Evolutionary conservation across 2,888 invertebrate genomes (phyloP), one percentile per base, ranked within the genome.

Genomic region (Ophion slaviceki): DNA sequence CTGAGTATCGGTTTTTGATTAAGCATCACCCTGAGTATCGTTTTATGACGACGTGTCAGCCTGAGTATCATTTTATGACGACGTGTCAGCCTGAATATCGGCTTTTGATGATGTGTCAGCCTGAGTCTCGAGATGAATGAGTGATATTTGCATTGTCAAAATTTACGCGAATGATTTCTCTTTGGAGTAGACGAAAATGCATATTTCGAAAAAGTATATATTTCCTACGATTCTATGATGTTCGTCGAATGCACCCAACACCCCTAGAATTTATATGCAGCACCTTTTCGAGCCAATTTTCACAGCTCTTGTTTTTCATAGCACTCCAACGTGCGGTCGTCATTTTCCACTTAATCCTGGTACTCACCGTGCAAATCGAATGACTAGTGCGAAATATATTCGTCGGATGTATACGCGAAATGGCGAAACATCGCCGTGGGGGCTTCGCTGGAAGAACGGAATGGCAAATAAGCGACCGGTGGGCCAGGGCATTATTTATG

Each of bases 401-500:
- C 84, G 85, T 82, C 84, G 62, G 77, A 71, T 53, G 53, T 64
- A 86, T 64, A 64, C 74, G 81, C 74, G 75, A 84, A 87, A 75
- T 80, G 64, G 67, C 68, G 72, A 70, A 32, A 53, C 82, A 80
- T 81, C 86, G 84, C 84, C 78, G 78, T 47, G 61, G 70, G 47
- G 57, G 47, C 20, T 47, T 70, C 32, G 82, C 74, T 71, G 82
- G 88, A 88, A 87, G 62, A 70, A 24, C 87, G 88, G 87, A 90
- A 90, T 89, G 89, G 90, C 90, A 91, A 92, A 91, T 91, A 92
- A 92, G 90, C 82, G 86, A 80, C 74, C 79, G 87, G 89, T 89
- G 88, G 90, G 90, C 90, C 84, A 78, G 87, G 90, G 89, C 87
- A 89, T 91, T 93, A 93, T 93, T 93, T 93, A 93, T 91, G 92